Percentiles rank a stretch among this genome's conserved stretches.
phyloP scores from a whole-genome alignment of 2,888 invertebrate species.

The Drosophila crucigera region DNA sequence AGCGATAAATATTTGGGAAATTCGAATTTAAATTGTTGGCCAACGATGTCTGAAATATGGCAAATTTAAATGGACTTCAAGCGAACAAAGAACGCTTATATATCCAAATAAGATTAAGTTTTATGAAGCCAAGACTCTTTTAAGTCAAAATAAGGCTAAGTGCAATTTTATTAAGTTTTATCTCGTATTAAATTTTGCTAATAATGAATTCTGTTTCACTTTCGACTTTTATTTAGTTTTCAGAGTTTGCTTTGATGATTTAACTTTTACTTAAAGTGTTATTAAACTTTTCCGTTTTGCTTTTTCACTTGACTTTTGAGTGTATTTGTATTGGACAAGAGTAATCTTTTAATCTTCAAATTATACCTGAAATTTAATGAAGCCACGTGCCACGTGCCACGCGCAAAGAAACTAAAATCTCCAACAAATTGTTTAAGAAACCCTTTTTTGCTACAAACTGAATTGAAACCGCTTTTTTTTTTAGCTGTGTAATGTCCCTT shows the following conservation, averaged over 20 bases:
- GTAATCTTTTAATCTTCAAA: background rate
- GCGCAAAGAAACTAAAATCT: background rate
- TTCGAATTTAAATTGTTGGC: background rate
- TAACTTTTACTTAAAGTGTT: background rate
- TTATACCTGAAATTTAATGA: background rate
- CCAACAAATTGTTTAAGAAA: background rate
- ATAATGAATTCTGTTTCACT: background rate
- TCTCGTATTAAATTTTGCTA: background rate
- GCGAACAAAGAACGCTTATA: no score
- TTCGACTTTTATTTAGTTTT: background rate
- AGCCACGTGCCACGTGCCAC: background rate
- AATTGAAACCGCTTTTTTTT: background rate
- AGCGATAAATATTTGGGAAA: background rate
- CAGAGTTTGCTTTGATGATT: background rate
- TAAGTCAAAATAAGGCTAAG: background rate
- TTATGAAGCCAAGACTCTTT: background rate
- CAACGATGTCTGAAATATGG: no score
- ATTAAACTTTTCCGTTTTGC: background rate
- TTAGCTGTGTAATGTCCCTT: background rate
- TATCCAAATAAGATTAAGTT: no score
- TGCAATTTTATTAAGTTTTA: background rate
- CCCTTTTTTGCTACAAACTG: background rate
- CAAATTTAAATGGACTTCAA: no score
- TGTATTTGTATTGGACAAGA: background rate
- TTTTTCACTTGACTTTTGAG: background rate